phyloP scores from a whole-genome alignment of 2,888 invertebrate genomes.

The Neoascia interrupta region DNA sequence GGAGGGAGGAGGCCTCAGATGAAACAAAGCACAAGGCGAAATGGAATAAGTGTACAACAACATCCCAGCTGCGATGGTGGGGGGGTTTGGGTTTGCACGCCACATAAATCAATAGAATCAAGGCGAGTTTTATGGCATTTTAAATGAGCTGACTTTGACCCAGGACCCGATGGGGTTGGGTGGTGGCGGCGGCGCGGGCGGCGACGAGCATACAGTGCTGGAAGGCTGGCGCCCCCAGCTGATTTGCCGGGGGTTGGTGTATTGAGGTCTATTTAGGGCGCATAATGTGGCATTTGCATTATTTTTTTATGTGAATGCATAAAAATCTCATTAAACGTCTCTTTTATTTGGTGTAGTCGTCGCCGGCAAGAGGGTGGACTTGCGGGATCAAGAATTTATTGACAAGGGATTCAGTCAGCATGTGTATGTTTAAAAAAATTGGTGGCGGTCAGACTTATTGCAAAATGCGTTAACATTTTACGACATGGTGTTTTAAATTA shows the following conservation, averaged over 20 bases:
- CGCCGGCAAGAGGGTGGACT: no score
- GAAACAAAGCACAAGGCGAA: constrained; percentile 53
- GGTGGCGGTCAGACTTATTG: no score
- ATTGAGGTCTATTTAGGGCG: constrained; percentile 63
- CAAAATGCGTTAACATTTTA: no score
- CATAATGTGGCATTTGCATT: constrained; percentile 68
- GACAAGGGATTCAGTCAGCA: no score
- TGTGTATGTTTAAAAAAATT: no score
- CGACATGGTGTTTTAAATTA: no score
- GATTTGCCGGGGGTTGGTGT: neutral
- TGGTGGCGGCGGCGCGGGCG: neutral
- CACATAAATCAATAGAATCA: constrained; percentile 68
- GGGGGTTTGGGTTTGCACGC: constrained; percentile 12
- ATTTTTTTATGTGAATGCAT: constrained; percentile 66
- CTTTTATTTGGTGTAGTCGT: constrained; percentile 27
- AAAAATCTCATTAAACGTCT: constrained; percentile 65
- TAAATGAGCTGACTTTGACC: constrained; percentile 69
- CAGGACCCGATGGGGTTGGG: constrained; percentile 35
- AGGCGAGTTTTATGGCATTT: constrained; percentile 67
- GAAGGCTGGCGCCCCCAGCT: constrained; percentile 33
- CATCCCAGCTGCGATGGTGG: constrained; percentile 23
- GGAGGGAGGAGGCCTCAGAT: constrained; percentile 28
- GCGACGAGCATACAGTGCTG: constrained; percentile 10
- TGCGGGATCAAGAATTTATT: no score
- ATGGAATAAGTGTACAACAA: constrained; percentile 24